phyloP scores from a whole-genome alignment of 1,140 invertebrate species.

The Bombus confusus region DNA sequence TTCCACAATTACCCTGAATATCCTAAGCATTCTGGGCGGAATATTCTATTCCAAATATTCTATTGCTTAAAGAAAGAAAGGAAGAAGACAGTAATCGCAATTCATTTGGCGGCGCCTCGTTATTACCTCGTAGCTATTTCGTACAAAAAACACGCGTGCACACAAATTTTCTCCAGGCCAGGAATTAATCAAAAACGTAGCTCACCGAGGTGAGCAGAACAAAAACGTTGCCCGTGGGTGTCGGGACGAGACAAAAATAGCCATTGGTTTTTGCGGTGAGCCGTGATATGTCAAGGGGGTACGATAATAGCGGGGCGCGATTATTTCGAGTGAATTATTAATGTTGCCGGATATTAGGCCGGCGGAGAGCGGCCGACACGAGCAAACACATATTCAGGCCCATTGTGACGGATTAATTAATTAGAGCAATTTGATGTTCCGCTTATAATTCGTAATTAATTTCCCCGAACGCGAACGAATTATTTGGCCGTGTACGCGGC shows the following conservation, averaged over 20 bases:
- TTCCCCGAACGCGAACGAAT: conserved; percentile 7
- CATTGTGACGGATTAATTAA: conserved; percentile 46
- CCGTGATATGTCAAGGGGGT: not conserved
- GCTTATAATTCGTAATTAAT: conserved; percentile 48
- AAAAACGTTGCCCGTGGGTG: not conserved
- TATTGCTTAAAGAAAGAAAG: no score
- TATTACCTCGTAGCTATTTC: no score
- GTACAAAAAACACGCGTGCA: no score
- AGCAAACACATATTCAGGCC: not conserved
- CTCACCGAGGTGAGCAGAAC: not conserved
- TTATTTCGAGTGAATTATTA: conserved; percentile 37
- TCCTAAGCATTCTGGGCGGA: no score
- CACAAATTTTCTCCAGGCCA: not conserved
- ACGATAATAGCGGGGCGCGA: conserved; percentile 7
- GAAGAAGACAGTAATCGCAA: no score
- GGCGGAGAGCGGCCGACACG: not conserved
- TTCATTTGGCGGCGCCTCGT: no score
- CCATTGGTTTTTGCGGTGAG: not conserved
- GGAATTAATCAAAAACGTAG: not conserved
- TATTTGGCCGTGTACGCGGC: not conserved
- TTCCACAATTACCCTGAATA: no score
- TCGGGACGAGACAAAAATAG: not conserved
- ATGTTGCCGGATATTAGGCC: conserved; percentile 6
- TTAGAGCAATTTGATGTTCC: conserved; percentile 42
- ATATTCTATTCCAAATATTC: no score